A percentile compares a stretch with the other conserved stretches of the same genome.
Conservation (phyloP, 2,797 vertebrate species). For the Novumbra hubbsi region DNA sequence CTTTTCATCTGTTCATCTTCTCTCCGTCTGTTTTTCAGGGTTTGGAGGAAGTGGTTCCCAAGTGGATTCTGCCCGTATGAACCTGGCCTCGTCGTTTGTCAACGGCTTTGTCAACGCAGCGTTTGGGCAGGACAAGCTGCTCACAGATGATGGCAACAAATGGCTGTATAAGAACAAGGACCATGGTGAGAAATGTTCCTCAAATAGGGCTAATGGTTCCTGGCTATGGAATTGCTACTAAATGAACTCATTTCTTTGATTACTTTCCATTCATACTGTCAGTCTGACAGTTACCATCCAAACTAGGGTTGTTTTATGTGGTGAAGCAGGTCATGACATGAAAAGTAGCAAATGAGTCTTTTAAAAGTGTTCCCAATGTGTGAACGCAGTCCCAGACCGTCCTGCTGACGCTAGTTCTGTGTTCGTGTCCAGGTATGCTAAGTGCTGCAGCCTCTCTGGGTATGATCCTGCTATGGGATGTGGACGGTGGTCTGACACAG, state of each 20-base stretch:
- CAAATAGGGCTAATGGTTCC: neutral
- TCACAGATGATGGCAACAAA: slow-evolving; percentile 97
- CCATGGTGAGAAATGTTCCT: slow-evolving; percentile 80
- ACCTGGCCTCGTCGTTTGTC: slow-evolving; percentile 97
- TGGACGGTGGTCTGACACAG: slow-evolving; percentile 95
- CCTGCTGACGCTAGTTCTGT: neutral
- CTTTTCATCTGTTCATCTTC: neutral
- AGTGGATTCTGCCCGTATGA: slow-evolving; percentile 98
- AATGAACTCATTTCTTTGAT: too few species aligned
- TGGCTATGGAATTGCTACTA: neutral
- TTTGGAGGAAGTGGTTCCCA: slow-evolving; percentile 96
- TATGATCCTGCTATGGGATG: slow-evolving; percentile 96
- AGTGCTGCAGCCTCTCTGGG: slow-evolving; percentile 96
- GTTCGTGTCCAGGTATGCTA: slow-evolving; percentile 83
- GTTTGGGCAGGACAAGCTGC: slow-evolving; percentile 96
- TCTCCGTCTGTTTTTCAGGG: slow-evolving; percentile 65
- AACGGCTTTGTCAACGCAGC: slow-evolving; percentile 98
- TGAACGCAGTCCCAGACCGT: neutral
- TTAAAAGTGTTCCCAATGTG: too few species aligned
- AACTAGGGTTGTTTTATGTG: too few species aligned
- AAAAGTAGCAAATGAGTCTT: too few species aligned
- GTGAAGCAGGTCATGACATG: too few species aligned
- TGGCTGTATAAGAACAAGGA: slow-evolving; percentile 99
- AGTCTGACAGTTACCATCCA: too few species aligned
- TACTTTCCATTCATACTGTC: too few species aligned